These are phyloP conservation scores for Cathartes aura DNA, from an alignment of 2,113 vertebrate genomes.

Conservation along the genomic window DNA sequence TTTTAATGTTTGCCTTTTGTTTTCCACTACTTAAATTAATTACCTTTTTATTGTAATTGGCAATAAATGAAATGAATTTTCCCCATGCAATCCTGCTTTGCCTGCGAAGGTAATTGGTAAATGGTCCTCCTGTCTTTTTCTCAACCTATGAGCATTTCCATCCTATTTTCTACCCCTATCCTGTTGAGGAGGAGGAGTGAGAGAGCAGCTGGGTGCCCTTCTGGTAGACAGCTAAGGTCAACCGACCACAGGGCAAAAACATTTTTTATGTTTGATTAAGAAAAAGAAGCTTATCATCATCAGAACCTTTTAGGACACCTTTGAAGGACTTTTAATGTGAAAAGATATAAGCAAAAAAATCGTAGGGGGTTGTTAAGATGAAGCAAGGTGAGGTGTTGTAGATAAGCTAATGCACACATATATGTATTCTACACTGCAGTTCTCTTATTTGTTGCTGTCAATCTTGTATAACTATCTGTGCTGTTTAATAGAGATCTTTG, in stretches of 20 bases:
- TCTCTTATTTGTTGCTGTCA: background rate
- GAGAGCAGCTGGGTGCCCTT: background rate
- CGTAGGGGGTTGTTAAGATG: background rate
- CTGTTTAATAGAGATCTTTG: background rate
- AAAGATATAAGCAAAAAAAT: background rate
- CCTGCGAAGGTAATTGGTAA: rapidly evolving
- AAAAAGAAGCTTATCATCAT: background rate
- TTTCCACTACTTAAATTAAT: background rate
- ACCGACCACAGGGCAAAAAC: rapidly evolving
- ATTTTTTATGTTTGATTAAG: background rate
- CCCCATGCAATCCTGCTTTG: background rate
- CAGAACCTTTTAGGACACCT: background rate
- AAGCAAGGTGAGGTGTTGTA: background rate
- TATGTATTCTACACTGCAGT: background rate
- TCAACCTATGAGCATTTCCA: background rate
- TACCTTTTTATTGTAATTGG: background rate
- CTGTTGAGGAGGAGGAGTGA: background rate
- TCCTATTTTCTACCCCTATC: background rate
- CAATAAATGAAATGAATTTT: background rate
- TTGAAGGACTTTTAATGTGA: background rate
- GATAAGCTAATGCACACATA: background rate
- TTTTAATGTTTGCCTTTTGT: background rate
- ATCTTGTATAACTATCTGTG: background rate
- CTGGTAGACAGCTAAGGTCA: background rate
- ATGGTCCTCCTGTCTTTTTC: background rate